Evolutionary conservation across 1,140 invertebrate genomes (phyloP).

Genomic region (Harpegnathos saltator): DNA sequence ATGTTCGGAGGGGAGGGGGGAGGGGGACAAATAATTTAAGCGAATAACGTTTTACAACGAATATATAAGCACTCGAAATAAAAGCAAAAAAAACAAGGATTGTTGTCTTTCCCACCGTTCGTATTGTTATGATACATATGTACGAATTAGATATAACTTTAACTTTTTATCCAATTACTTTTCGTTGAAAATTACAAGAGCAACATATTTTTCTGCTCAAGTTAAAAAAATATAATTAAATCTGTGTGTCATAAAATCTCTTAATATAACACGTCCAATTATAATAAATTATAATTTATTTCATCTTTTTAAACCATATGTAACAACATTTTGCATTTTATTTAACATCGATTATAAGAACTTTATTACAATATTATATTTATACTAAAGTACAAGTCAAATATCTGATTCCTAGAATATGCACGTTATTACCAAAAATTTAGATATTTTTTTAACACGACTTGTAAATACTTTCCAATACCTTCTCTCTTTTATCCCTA

Average conservation of each 20-base stretch:
- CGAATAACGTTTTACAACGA: constrained; percentile 35
- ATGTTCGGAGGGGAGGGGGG: constrained; percentile 34
- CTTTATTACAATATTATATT: constrained; percentile 69
- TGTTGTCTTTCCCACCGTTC: too few relatives aligned
- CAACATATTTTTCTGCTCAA: too few relatives aligned
- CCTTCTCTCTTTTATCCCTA: neutral
- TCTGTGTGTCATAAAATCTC: too few relatives aligned
- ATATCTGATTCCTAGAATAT: constrained; percentile 15
- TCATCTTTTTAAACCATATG: constrained; percentile 79
- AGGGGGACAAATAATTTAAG: constrained; percentile 12
- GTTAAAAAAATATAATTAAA: too few relatives aligned
- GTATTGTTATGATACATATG: too few relatives aligned
- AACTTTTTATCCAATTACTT: too few relatives aligned
- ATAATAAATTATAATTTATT: constrained; percentile 83
- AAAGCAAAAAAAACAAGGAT: too few relatives aligned
- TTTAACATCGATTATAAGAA: constrained; percentile 61
- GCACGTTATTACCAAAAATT: constrained; percentile 24
- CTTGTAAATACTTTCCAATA: constrained; percentile 1
- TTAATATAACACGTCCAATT: too few relatives aligned
- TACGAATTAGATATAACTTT: too few relatives aligned
- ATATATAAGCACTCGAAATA: constrained; percentile 18
- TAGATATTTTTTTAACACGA: constrained; percentile 9
- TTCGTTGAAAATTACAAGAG: too few relatives aligned
- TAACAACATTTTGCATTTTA: constrained; percentile 80
- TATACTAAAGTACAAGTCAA: constrained; percentile 19